A percentile compares a stretch with the other conserved stretches of the same genome.
These are phyloP conservation scores for Euwallacea fornicatus DNA, from an alignment of 1,140 invertebrate species.

Conservation along the genomic window DNA sequence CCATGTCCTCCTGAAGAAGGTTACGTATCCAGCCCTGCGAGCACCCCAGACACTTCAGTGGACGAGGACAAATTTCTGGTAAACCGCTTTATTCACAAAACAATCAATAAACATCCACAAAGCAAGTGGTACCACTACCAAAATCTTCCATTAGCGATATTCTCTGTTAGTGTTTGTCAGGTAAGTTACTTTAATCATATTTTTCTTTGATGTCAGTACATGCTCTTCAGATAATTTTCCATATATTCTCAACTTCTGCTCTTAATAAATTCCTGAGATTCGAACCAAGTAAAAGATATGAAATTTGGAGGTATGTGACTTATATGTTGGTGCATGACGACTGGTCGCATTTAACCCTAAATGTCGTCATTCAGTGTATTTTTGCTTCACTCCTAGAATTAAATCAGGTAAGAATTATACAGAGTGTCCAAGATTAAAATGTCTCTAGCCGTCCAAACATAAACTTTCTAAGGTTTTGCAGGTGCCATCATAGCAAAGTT, in stretches of 20 bases:
- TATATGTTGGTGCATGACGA: constrained; percentile 86
- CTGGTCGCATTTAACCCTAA: constrained; percentile 62
- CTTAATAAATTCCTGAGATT: constrained; percentile 66
- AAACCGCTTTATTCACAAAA: constrained; percentile 12
- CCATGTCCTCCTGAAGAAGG: constrained; percentile 6
- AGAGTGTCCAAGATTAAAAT: neutral
- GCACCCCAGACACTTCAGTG: constrained; percentile 36
- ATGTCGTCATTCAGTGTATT: constrained; percentile 66
- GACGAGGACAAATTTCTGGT: constrained; percentile 40
- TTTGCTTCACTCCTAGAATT: constrained; percentile 74
- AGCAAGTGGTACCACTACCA: constrained; percentile 31
- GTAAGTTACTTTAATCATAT: constrained; percentile 26
- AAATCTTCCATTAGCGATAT: constrained; percentile 40
- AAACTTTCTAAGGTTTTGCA: neutral
- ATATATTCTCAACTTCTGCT: constrained; percentile 55
- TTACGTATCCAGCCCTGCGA: constrained; percentile 32
- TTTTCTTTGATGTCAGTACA: neutral
- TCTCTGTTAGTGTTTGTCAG: constrained; percentile 41
- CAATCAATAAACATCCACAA: neutral
- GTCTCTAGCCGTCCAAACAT: too few relatives aligned
- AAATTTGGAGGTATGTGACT: constrained; percentile 77
- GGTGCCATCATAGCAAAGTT: neutral
- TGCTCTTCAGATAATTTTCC: constrained; percentile 57
- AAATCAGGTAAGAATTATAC: constrained; percentile 62
- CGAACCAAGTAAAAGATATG: constrained; percentile 65